phyloP scores from a whole-genome alignment of 1,140 invertebrate genomes.

The Holcopasites calliopsidis region DNA sequence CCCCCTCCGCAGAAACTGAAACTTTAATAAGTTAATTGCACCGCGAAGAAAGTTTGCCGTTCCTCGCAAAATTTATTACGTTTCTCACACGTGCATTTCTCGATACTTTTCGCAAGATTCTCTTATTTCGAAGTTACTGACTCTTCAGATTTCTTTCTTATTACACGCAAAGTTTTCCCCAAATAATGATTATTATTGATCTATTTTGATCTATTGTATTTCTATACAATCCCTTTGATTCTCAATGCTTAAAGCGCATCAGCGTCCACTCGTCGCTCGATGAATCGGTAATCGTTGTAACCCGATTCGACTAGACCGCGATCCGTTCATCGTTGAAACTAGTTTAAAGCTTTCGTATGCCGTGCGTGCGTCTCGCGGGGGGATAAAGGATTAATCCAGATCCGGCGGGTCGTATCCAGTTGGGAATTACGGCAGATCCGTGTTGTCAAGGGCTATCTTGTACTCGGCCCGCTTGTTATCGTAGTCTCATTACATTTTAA shows the following conservation, averaged over 20 bases:
- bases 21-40: constrained; percentile 57
- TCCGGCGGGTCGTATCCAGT: not conserved
- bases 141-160: too few species aligned
- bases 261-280: too few species aligned
- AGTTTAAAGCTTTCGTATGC: not conserved
- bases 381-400: constrained; percentile 23
- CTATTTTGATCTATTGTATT: too few species aligned
- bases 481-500: constrained; percentile 56
- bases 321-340: too few species aligned
- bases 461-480: constrained; percentile 29
- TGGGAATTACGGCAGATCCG: constrained; percentile 29
- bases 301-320: too few species aligned
- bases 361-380: constrained; percentile 8
- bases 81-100: not conserved
- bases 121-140: not conserved
- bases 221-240: too few species aligned
- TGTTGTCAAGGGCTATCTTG: constrained; percentile 14
- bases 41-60: constrained; percentile 25
- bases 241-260: too few species aligned
- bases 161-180: too few species aligned
- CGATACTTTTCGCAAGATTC: not conserved
- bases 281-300: too few species aligned
- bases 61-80: not conserved
- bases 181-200: too few species aligned
- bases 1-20: constrained; percentile 33